These are phyloP conservation scores for Metallyticus violacea DNA, from an alignment of 2,888 invertebrate species.

Conservation along the genomic window DNA sequence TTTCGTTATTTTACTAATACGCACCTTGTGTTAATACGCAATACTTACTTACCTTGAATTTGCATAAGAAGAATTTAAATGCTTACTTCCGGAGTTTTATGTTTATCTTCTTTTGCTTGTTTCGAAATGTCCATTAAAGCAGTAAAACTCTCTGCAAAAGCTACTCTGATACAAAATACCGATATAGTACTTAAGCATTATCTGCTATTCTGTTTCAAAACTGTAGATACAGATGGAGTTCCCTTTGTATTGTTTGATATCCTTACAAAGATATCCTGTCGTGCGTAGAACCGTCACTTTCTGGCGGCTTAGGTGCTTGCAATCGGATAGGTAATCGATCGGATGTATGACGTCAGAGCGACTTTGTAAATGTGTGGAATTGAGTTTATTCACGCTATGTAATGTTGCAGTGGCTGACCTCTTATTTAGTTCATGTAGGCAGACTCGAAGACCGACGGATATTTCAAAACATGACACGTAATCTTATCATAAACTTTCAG, in stretches of 20 bases:
- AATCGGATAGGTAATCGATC: neutral
- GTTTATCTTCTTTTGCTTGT: no score
- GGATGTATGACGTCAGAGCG: neutral
- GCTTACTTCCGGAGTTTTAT: no score
- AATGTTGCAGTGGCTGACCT: neutral
- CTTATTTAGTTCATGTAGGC: neutral
- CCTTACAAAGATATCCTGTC: neutral
- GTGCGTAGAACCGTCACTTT: neutral
- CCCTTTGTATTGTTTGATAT: neutral
- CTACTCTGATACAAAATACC: no score
- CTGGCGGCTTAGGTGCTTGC: neutral
- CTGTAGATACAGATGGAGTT: neutral
- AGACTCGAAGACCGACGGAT: neutral
- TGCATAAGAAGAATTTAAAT: no score
- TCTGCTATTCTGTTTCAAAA: no score
- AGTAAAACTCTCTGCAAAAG: no score
- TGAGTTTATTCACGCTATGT: neutral
- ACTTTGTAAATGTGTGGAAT: neutral
- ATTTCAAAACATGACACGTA: neutral
- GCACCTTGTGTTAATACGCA: no score
- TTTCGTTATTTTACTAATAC: no score
- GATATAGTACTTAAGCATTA: no score
- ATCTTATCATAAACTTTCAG: neutral
- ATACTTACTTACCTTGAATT: no score
- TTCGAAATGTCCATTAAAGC: no score